These are phyloP conservation scores for Cosmia trapezina DNA, from an alignment of 2,888 invertebrate species.

Conservation along the genomic window DNA sequence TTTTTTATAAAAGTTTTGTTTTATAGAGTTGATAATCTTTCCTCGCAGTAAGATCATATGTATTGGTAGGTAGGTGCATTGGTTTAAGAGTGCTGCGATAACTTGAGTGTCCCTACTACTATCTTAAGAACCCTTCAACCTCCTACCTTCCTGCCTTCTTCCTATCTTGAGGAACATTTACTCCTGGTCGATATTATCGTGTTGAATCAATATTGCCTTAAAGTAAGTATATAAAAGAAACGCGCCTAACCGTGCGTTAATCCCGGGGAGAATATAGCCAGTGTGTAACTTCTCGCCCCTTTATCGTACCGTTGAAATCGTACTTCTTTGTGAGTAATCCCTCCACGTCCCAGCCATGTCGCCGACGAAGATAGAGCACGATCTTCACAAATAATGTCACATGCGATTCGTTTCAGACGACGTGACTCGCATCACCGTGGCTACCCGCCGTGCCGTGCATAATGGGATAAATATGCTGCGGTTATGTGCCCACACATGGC, in stretches of 20 bases:
- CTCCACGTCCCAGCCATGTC: constrained; percentile 89
- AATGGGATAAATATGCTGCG: constrained; percentile 90
- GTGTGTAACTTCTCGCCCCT: constrained; percentile 87
- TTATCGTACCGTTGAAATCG: constrained; percentile 90
- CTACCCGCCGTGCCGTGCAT: constrained; percentile 87
- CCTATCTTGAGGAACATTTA: neutral
- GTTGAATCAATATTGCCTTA: constrained; percentile 56
- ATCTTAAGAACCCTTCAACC: neutral
- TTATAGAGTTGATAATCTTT: constrained; percentile 1
- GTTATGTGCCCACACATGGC: constrained; percentile 89
- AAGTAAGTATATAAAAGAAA: constrained; percentile 73
- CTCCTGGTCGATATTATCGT: constrained; percentile 35
- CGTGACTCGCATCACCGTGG: constrained; percentile 89
- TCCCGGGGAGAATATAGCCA: constrained; percentile 84
- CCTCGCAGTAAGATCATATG: neutral
- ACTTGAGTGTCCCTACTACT: neutral
- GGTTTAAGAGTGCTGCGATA: neutral
- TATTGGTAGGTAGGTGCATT: neutral
- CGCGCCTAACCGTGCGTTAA: constrained; percentile 84
- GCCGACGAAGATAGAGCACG: constrained; percentile 91
- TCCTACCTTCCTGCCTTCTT: no score
- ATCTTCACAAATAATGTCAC: constrained; percentile 91
- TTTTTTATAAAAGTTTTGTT: neutral
- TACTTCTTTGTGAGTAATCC: constrained; percentile 90
- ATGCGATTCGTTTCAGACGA: constrained; percentile 90